Evolutionary conservation across 2,888 invertebrate genomes (phyloP).

Genomic region (Platycheirus albimanus): DNA sequence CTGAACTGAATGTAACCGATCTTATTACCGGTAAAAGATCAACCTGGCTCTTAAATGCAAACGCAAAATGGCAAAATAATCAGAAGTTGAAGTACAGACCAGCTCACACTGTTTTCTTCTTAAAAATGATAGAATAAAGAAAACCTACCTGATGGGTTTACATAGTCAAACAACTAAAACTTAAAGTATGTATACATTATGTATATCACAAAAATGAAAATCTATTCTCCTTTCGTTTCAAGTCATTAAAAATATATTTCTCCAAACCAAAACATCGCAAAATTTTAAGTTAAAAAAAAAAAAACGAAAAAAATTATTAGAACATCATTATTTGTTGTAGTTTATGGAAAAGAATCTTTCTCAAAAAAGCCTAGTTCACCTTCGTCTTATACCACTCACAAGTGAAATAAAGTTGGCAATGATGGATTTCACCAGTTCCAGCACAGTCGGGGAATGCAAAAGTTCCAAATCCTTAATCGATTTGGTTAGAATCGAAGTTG

Average conservation of each 20-base stretch:
- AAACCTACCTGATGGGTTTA: too few species aligned
- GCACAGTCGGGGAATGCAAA: neutral
- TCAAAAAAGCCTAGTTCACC: neutral
- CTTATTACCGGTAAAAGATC: too few species aligned
- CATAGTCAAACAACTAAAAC: too few species aligned
- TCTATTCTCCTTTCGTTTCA: neutral
- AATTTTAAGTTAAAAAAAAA: conserved; percentile 46
- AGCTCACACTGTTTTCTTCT: too few species aligned
- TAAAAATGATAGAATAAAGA: too few species aligned
- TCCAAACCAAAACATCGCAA: neutral
- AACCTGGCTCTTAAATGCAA: too few species aligned
- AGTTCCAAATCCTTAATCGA: conserved; percentile 14
- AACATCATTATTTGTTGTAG: too few species aligned
- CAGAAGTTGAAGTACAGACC: too few species aligned
- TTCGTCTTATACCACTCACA: conserved; percentile 54
- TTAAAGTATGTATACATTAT: too few species aligned
- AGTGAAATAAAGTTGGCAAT: conserved; percentile 49
- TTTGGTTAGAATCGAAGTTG: conserved; percentile 33
- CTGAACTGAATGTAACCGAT: too few species aligned
- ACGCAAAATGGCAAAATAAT: too few species aligned
- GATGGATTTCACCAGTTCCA: conserved; percentile 32
- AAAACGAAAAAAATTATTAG: conserved; percentile 10
- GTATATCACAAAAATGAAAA: too few species aligned
- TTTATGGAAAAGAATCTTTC: conserved; percentile 66
- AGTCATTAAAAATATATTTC: neutral